Evolutionary conservation across 2,113 vertebrate species (phyloP), one percentile per base, ranked within the genome.

Genomic region (Rhinoderma darwinii): DNA sequence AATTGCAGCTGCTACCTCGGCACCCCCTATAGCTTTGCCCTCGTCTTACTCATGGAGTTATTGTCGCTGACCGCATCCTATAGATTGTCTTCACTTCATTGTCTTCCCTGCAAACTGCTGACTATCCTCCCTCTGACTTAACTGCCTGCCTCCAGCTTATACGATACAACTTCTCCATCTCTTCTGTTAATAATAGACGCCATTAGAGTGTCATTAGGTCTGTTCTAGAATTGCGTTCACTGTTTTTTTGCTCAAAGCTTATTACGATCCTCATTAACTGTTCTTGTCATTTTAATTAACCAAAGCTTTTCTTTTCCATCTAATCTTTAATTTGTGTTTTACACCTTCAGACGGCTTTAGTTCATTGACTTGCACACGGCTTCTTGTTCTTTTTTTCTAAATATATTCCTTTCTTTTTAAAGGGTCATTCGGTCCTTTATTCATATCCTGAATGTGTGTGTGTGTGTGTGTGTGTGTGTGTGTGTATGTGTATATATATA

Each of bases 231-330:
- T 51, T 20, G 75, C 44, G 27, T 77, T 77, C 44, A 4, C 44
- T 51, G 14, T 47, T 32, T 47, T 77, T 77, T 51, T 15, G 75
- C 75, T 77, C 75, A 51, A 51, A 77, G 75, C 43, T 77, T 76
- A 51, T 77, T 77, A 77, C 44, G n/a, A 51, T 50, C 17, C 75
- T 77, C 25, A 77, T 77, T 77, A 50, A 20, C 75, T 51, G 44
- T 32, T n/a, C 75, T 77, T 77, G 75, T 77, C 75, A 77, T 35
- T 77, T 32, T 77, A 77, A 77, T 77, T 77, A 77, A 77, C 30
- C 75, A 77, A 70, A 70, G 66, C 75, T 77, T 76, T 77, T 50
- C 47, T 77, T 77, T 35, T 44, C 47, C 17, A 77, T 77, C 75
- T 32, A 77, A 51, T 77, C 75, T 77, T 50, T 77, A 30, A 70